Evolutionary conservation across 1,140 invertebrate genomes (phyloP).

Genomic region (Akabosia matsudoensis): DNA sequence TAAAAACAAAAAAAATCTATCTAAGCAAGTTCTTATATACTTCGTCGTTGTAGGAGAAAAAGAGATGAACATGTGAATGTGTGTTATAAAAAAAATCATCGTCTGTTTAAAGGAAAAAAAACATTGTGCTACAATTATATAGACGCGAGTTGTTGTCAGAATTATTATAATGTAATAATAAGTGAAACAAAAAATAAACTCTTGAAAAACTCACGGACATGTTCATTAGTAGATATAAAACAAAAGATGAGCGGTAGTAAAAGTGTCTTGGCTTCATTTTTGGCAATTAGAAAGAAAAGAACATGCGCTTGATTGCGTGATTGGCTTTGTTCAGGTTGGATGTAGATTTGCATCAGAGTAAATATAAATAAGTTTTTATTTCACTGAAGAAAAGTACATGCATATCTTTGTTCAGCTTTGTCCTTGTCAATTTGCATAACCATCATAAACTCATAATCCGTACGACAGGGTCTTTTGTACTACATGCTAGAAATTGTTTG

Average conservation of each 20-base stretch:
- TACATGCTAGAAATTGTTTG: too few species aligned
- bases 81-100: too few species aligned
- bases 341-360: not conserved
- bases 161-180: not conserved
- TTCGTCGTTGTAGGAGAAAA: conserved; percentile 6
- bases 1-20: not conserved
- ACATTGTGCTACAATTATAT: conserved; percentile 12
- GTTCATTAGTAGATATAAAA: conserved; percentile 15
- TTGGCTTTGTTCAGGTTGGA: not conserved
- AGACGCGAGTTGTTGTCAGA: conserved; percentile 14
- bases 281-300: too few species aligned
- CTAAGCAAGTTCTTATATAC: not conserved
- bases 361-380: not conserved
- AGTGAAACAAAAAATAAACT: conserved; percentile 9
- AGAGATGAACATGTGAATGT: conserved; percentile 18
- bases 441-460: not conserved
- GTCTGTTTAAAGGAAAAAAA: conserved; percentile 3
- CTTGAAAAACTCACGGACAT: conserved; percentile 21
- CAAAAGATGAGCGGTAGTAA: not conserved
- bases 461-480: not conserved
- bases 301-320: not conserved
- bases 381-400: not conserved
- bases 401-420: not conserved
- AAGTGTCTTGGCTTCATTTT: not conserved
- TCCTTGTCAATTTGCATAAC: too few species aligned